Base-by-base conservation (phyloP, 1,140 invertebrate genomes). In the Trinorchestia longiramus region DNA sequence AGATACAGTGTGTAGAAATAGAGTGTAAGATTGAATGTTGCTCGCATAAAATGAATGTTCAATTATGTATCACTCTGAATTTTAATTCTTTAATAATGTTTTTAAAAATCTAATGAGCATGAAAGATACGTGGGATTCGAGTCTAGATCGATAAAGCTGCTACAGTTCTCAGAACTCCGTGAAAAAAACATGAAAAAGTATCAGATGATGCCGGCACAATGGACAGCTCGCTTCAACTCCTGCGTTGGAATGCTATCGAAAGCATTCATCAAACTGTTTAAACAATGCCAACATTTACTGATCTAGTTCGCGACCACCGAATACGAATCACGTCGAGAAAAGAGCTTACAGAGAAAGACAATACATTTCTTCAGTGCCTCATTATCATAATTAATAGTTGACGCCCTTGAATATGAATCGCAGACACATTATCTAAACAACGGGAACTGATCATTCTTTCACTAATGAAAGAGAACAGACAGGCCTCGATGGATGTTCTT, bases 401-500 rank as follows among this genome's bases (percentile, higher is more conserved):
- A 45, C 43, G 44, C 41, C 92, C 45, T 45, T 47, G 92, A 94
- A 94, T 94, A 43, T 94, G 92, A 94, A 94, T 42, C 92, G 36
- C 43, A 94, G 92, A 45, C 92, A 45, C 92, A 47, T 94, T 94
- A 94, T 94, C 92, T 94, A 94, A 94, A 94, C 92, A 94, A 94
- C 41, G 41, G 23, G 92, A 45, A 94, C 92, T 94, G 92, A 94
- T 94, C 44, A 44, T 47, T 94, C 92, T 94, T 47, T 94, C 92
- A 45, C 92, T 94, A 94, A 94, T 94, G 92, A 94, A 94, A 94
- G 92, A 94, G 92, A 94, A 94, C 92, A 15, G 43, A 94, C 92
- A 45, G 92, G 43, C 6, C 19, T 23, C 92, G 40, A 94, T 45
- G 92, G 44, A 90, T 90, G 88, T 90, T 90, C 43, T 43, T 90